Base-by-base conservation (phyloP, 1,140 invertebrate genomes). In the Hyposmocoma kahamanoa region DNA sequence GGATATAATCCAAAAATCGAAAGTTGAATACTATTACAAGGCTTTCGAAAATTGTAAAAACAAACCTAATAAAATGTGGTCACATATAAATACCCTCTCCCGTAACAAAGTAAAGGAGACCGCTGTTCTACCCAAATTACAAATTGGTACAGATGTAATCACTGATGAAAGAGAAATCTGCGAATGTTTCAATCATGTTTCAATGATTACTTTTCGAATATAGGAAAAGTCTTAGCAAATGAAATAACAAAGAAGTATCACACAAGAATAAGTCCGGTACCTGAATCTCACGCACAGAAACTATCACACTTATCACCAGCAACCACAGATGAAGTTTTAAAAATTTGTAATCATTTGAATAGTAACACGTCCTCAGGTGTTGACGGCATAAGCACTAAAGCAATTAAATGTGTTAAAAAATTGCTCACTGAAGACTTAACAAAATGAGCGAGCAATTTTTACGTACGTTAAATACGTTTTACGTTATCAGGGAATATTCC, bases 181-280 rank as follows among this genome's bases (percentile, higher is more conserved):
- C 46, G 53, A 66, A 32, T 22, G 8, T 13, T 59, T 62, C 15
- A 66, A 66, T 32, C 62, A 32, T 22, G 8, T 13, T 59, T 62
- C 15, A 66, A 66, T 32, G 19, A 34, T 8, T 66, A 48, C 28
- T 65, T 65, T 41, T 53, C 56, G 10, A 49, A 32, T 10, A 42
- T 65, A 8, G 62, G 62, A 11, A 18, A 32, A n/a, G 30, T 10
- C 9, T 32, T 65, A 38, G 62, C 62, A 5, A 30, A 52, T 8
- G 19, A 38, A 19, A 65, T 65, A 11, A 47, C 51, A 13, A 47
- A 32, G 36, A 38, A 36, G 22, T 43, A 46, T 15, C 22, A 41
- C 13, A n/a, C n/a, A 50, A 45, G 26, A 17, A 19, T 34, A 34
- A 13, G 6, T 4, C n/a, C 6, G 10, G 3, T 34, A 34, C 30